These are phyloP conservation scores for Blennius ocellaris DNA, from an alignment of 2,113 vertebrate genomes.

Conservation along the genomic window DNA sequence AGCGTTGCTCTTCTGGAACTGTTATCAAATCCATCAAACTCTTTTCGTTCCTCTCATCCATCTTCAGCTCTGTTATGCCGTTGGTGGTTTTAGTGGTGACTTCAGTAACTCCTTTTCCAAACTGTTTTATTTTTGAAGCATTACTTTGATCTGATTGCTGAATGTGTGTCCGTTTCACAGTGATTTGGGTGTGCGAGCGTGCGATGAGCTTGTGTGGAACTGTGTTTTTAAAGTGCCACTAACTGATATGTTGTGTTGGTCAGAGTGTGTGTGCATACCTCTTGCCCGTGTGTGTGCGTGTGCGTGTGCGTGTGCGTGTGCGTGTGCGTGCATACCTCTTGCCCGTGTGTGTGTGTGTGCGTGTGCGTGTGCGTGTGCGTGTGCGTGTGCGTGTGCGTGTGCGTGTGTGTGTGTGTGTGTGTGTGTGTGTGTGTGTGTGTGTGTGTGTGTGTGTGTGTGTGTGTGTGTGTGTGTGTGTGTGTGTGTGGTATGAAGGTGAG, in stretches of 20 bases:
- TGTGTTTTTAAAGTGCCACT: constrained; percentile 36
- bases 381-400: background rate
- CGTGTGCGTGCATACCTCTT: too few relatives aligned
- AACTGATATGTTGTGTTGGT: constrained; percentile 49
- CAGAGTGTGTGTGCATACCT: constrained; percentile 43
- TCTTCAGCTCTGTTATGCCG: constrained; percentile 39
- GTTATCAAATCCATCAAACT: constrained; percentile 30
- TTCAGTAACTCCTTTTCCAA: constrained; percentile 39
- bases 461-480: constrained; percentile 20
- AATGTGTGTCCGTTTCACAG: constrained; percentile 48
- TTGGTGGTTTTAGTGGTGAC: constrained; percentile 22
- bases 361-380: constrained; percentile 28
- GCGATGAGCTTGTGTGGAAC: background rate
- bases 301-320: constrained; percentile 14
- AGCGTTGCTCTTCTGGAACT: constrained; percentile 10
- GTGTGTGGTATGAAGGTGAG: constrained; percentile 73
- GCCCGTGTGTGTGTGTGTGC: constrained; percentile 19
- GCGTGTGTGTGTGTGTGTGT: constrained; percentile 31
- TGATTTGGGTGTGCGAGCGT: constrained; percentile 28
- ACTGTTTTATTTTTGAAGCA: constrained; percentile 27
- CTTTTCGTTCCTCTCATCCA: constrained; percentile 48
- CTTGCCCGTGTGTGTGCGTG: constrained; percentile 37
- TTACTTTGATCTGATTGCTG: constrained; percentile 38
- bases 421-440: constrained; percentile 30
- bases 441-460: constrained; percentile 8